Evolutionary conservation across 2,888 invertebrate genomes (phyloP), one percentile per base, ranked within the genome.

Genomic region (Gymnosoma rotundatum): DNA sequence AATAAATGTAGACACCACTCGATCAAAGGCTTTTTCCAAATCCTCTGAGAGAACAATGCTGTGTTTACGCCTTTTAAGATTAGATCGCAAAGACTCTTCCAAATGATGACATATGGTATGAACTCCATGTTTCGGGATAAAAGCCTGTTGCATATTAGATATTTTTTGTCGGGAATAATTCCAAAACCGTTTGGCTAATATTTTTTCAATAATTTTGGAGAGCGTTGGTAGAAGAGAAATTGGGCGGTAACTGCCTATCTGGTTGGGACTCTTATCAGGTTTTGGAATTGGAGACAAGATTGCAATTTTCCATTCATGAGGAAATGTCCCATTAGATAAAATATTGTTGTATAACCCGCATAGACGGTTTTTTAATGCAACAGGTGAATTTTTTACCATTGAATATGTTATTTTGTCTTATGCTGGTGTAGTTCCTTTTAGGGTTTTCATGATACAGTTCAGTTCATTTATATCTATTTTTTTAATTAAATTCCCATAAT

Each of bases 331-430:
- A 25, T 25, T 25, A 25, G 25, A 25, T 25, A 25, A 25, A 25
- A 25, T 25, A 25, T 25, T 25, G 25, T 25, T 25, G 25, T 25
- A 25, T 25, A 25, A 25, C 25, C 25, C 4, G 25, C 25, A 25
- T 25, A 25, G 25, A 25, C 25, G 25, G 25, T 25, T 25, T 25
- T 25, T 25, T 25, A 25, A 25, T 25, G 25, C 25, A 25, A 25
- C 4, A 25, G 25, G 25, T 25, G 25, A 25, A 25, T 25, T 18
- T 60, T 72, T 58, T 8, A 67, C 25, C 52, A 74, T 74, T 10
- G 50, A 16, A 32, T 74, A 80, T 10, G 64, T 79, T 14, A 67
- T 66, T 25, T 66, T 79, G 21, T 80, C 32, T 10, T 3, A 9
- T n/a, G 25, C 25, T 25, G 25, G 25, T 25, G 25, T 25, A 25